Conservation (phyloP, 1,140 invertebrate genomes). For the Drosophila baimaii region DNA sequence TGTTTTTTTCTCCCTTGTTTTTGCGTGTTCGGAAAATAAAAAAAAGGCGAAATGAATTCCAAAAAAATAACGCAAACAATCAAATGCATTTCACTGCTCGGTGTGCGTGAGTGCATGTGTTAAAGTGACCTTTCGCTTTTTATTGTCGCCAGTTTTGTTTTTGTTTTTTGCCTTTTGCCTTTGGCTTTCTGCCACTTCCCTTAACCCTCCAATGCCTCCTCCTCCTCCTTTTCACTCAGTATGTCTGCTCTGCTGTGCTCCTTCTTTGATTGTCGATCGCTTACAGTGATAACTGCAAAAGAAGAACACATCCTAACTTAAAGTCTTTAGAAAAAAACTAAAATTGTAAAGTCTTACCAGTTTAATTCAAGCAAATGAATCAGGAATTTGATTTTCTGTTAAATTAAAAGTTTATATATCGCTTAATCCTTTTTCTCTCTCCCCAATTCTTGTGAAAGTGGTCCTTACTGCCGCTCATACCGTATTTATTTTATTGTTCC, state of each 20-base stretch:
- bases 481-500: slow-evolving; percentile 16
- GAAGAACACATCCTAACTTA: too few relatives aligned
- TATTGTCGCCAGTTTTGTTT: slow-evolving; percentile 49
- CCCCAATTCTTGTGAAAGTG: not conserved
- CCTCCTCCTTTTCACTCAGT: not conserved
- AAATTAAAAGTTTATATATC: too few relatives aligned
- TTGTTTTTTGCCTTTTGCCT: slow-evolving; percentile 4
- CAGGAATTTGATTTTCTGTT: too few relatives aligned
- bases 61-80: slow-evolving; percentile 67
- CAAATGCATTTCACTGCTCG: slow-evolving; percentile 74
- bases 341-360: too few relatives aligned
- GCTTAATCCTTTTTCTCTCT: too few relatives aligned
- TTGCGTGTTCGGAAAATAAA: slow-evolving; percentile 41
- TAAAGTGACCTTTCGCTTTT: slow-evolving; percentile 76
- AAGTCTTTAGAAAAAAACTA: accelerated
- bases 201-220: slow-evolving; percentile 1
- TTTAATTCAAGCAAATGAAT: too few relatives aligned
- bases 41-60: slow-evolving; percentile 28
- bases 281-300: slow-evolving; percentile 1
- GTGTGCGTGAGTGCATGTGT: slow-evolving; percentile 45
- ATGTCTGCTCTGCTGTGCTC: not conserved
- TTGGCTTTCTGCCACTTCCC: slow-evolving; percentile 11
- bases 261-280: not conserved
- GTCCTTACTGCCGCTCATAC: not conserved
- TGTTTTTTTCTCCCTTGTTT: slow-evolving; percentile 59